Conservation (phyloP, 2,888 invertebrate species). For the Alcis repandata region DNA sequence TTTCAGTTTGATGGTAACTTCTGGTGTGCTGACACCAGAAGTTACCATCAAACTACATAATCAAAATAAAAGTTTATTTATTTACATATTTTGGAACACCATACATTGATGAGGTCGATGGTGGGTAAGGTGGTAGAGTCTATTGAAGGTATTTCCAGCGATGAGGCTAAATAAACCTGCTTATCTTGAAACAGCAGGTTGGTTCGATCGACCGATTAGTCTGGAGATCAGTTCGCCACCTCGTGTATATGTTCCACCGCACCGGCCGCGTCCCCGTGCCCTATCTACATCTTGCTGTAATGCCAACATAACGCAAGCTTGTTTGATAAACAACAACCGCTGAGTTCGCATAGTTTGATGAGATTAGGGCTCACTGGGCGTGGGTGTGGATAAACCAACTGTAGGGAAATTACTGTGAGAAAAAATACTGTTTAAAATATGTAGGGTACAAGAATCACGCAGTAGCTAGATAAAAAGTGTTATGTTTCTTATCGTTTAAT, state of each 20-base stretch:
- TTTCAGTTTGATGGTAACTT: too few relatives aligned
- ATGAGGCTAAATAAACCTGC: neutral
- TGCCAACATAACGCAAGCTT: neutral
- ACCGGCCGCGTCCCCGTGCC: neutral
- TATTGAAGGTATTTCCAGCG: too few relatives aligned
- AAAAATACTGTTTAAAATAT: neutral
- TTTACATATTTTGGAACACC: too few relatives aligned
- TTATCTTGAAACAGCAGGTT: neutral
- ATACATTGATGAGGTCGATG: too few relatives aligned
- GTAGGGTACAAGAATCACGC: neutral
- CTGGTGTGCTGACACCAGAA: too few relatives aligned
- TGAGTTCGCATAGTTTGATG: conserved; percentile 21
- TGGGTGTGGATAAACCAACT: neutral
- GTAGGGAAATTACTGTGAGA: neutral
- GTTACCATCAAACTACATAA: too few relatives aligned
- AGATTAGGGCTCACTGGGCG: conserved; percentile 19
- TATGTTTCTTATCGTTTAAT: too few relatives aligned
- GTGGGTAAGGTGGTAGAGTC: too few relatives aligned
- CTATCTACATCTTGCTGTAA: conserved; percentile 24
- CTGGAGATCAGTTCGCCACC: neutral
- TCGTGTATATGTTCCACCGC: neutral
- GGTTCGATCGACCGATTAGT: neutral
- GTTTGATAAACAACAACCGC: conserved; percentile 18
- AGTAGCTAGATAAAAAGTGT: neutral
- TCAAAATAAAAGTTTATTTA: too few relatives aligned